Conservation (phyloP, 2,888 invertebrate genomes). For the Anarsia innoxiella region DNA sequence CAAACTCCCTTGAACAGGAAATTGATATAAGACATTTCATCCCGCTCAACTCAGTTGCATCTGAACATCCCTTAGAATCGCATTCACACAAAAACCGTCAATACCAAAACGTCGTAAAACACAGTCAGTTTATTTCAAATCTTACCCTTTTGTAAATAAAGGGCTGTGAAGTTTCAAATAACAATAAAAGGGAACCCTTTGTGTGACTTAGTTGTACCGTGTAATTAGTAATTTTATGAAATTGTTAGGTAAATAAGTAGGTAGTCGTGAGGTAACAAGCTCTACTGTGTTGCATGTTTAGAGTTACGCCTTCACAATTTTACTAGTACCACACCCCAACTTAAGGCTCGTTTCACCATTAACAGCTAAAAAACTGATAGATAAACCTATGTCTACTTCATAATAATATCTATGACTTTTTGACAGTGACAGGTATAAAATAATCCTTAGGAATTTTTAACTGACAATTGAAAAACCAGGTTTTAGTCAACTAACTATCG, state of each 20-base stretch:
- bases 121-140: slow-evolving; percentile 17
- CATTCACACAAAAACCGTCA: slow-evolving; percentile 39
- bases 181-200: slow-evolving; percentile 37
- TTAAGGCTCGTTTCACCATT: too few species aligned
- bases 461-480: too few species aligned
- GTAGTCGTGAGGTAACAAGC: slow-evolving; percentile 30
- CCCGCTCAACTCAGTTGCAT: slow-evolving; percentile 42
- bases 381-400: too few species aligned
- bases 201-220: slow-evolving; percentile 58
- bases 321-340: too few species aligned
- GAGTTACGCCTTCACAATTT: slow-evolving; percentile 25
- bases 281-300: slow-evolving; percentile 31
- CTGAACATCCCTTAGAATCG: slow-evolving; percentile 70
- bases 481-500: too few species aligned
- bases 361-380: too few species aligned
- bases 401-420: too few species aligned
- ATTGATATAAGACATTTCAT: slow-evolving; percentile 25
- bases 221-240: slow-evolving; percentile 69
- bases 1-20: slow-evolving; percentile 21
- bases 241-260: slow-evolving; percentile 65
- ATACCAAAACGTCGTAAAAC: slow-evolving; percentile 25
- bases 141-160: slow-evolving; percentile 22
- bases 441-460: too few species aligned
- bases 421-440: too few species aligned
- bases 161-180: slow-evolving; percentile 21